A percentile compares a stretch with the other conserved stretches of the same genome.
Evolutionary conservation across 2,888 invertebrate genomes (phyloP).

Genomic region (Callyntrura sp.): DNA sequence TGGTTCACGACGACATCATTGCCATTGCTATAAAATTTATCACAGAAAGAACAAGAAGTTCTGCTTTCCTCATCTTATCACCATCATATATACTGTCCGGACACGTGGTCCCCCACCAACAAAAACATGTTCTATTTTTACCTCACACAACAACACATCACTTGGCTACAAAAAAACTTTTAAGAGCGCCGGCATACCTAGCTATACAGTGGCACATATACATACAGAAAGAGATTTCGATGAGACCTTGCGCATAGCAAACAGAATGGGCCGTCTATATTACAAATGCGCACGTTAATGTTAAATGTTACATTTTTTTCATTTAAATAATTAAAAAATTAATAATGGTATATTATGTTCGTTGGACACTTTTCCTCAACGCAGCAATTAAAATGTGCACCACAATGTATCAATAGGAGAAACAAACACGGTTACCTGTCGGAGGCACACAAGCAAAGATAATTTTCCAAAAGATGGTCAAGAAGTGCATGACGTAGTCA

Average conservation of each 20-base stretch:
- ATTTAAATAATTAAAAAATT: neutral
- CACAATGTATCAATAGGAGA: neutral
- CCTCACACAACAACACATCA: slow-evolving; percentile 13
- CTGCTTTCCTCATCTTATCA: slow-evolving; percentile 23
- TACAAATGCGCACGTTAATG: neutral
- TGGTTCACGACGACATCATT: slow-evolving; percentile 10
- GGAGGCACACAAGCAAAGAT: slow-evolving; percentile 99
- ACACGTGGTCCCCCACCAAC: slow-evolving; percentile 50
- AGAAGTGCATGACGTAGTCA: slow-evolving; percentile 98
- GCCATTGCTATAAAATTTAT: slow-evolving; percentile 33
- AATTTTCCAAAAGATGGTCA: slow-evolving; percentile 99
- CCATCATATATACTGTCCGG: slow-evolving; percentile 2
- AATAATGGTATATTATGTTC: neutral
- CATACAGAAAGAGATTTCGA: neutral
- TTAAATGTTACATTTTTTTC: slow-evolving; percentile 6
- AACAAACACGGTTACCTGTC: slow-evolving; percentile 89
- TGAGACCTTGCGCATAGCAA: slow-evolving; percentile 22
- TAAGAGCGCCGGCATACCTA: slow-evolving; percentile 24
- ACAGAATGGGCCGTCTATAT: slow-evolving; percentile 8
- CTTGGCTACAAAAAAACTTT: slow-evolving; percentile 18
- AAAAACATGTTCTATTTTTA: slow-evolving; percentile 59
- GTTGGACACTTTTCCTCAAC: too few relatives aligned
- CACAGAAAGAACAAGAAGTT: slow-evolving; percentile 18
- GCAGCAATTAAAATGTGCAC: neutral
- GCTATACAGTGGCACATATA: slow-evolving; percentile 16